Conservation (phyloP, 2,888 invertebrate species). For the Heliconius ethilla region DNA sequence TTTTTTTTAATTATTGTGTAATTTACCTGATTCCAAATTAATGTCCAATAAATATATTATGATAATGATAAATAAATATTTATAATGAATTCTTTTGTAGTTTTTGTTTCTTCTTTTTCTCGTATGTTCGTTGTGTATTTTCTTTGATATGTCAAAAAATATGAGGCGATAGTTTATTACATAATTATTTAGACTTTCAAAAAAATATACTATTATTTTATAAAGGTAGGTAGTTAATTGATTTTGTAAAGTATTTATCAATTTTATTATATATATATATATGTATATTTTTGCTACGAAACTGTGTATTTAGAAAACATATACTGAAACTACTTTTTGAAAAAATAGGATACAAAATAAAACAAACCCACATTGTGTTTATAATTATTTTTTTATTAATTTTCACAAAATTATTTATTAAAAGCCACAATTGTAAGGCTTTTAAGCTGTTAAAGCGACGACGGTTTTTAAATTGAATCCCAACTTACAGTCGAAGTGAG, state of each 20-base stretch:
- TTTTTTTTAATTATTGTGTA: conserved; percentile 47
- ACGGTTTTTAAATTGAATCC: conserved; percentile 58
- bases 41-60: conserved; percentile 59
- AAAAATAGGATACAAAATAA: conserved; percentile 38
- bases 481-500: conserved; percentile 51
- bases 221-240: too few relatives aligned
- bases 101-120: conserved; percentile 11
- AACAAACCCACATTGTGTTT: conserved; percentile 50
- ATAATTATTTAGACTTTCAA: too few relatives aligned
- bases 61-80: conserved; percentile 75
- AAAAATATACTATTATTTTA: too few relatives aligned
- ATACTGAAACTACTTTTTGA: too few relatives aligned
- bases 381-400: conserved; percentile 80
- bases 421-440: conserved; percentile 82
- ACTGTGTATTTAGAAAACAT: too few relatives aligned
- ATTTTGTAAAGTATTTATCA: too few relatives aligned
- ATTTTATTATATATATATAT: too few relatives aligned
- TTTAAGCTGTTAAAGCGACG: conserved; percentile 80
- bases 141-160: too few relatives aligned
- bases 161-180: too few relatives aligned
- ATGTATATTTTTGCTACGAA: too few relatives aligned
- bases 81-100: conserved; percentile 65
- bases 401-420: conserved; percentile 80
- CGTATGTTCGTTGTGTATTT: too few relatives aligned
- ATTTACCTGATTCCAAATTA: conserved; percentile 70